Base-by-base conservation (phyloP, 2,888 invertebrate species). In the Aleiodes leptofemur region DNA sequence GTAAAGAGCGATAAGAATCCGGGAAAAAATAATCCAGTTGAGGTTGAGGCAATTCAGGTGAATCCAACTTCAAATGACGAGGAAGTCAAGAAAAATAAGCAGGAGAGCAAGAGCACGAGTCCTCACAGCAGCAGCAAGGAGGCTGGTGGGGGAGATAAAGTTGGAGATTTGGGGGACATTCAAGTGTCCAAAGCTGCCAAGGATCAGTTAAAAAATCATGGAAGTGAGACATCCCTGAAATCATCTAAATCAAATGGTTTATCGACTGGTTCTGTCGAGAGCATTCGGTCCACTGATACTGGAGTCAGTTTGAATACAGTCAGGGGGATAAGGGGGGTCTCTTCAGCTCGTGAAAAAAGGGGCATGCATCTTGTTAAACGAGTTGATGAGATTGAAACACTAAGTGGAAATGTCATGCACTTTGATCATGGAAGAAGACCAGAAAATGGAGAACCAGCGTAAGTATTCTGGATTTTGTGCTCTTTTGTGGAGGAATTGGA, bases 301-400 rank as follows among this genome's bases (percentile, higher is more conserved):
- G 89, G 89, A 3, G 89, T 89, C 16, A 89, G 89, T 76, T 82
- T 89, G 31, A 84, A 89, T 74, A 89, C 89, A 3, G 88, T 89
- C 7, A 82, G 83, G 14, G 64, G 64, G 4, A 23, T 68, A 13
- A 86, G 79, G 0, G 81, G 86, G 3, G 86, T 89, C 23, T 89
- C 89, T 4, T 89, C 89, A 14, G 88, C 88, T 3, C 81, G 87
- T 57, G 89, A 88, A 77, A 88, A 87, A 68, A 83, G 82, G 53
- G 89, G 88, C 0, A 82, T 86, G 68, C 88, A 89, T 76, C 77
- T 85, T 74, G 86, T 88, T 74, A 88, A 89, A 76, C 82, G 84
- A 13, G 70, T 85, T 3, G 85, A 88, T 57, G 88, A 88, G 70
- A 89, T 89, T 73, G 89, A 89, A 76, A 89, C 89, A 4, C 83